Conservation (phyloP, 2,797 vertebrate genomes). For the Fringilla coelebs region DNA sequence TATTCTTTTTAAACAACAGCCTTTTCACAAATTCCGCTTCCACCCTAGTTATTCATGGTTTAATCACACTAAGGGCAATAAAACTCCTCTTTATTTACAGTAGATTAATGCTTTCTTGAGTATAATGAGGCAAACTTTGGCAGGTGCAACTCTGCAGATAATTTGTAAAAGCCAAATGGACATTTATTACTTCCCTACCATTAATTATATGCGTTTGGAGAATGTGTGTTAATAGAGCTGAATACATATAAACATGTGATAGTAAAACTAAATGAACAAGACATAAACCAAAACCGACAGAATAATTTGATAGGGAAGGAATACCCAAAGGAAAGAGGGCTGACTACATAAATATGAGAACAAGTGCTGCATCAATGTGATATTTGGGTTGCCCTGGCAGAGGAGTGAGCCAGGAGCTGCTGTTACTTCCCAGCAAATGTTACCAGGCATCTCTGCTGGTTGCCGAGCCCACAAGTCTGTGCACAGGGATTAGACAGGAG, state of each 20-base stretch:
- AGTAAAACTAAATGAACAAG: neutral
- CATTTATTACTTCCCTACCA: neutral
- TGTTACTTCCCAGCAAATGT: neutral
- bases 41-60: neutral
- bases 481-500: neutral
- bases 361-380: accelerated
- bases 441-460: neutral
- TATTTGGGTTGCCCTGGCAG: neutral
- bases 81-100: neutral
- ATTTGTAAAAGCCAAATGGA: neutral
- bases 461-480: neutral
- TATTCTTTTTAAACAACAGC: neutral
- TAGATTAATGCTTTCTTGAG: neutral
- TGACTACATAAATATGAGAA: neutral
- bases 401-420: neutral
- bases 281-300: neutral
- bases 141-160: neutral
- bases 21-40: neutral
- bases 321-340: neutral
- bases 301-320: neutral
- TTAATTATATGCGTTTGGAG: neutral
- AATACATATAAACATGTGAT: neutral
- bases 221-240: neutral
- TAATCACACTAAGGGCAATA: neutral
- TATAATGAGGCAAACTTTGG: neutral